phyloP scores from a whole-genome alignment of 2,888 invertebrate species.

The Mythimna loreyi region DNA sequence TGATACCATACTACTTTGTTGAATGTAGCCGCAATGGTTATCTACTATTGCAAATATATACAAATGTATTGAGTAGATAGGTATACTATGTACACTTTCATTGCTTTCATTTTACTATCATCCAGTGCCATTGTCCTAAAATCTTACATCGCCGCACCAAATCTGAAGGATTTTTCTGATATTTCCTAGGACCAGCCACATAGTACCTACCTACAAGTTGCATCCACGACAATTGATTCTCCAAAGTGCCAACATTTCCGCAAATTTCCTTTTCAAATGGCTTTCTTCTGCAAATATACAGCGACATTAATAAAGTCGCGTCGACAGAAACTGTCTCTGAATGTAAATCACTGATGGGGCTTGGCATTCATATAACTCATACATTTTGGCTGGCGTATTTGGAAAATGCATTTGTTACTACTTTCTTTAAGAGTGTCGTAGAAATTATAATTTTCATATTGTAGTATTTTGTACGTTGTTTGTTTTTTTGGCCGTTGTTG shows the following conservation, averaged over 20 bases:
- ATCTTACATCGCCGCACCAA: too few relatives aligned
- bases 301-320: slow-evolving; percentile 59
- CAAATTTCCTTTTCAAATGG: slow-evolving; percentile 55
- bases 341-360: slow-evolving; percentile 53
- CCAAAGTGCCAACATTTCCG: slow-evolving; percentile 41
- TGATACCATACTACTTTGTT: not conserved
- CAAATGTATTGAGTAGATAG: not conserved
- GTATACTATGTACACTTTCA: not conserved
- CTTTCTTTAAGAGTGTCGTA: slow-evolving; percentile 48
- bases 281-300: slow-evolving; percentile 55
- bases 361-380: slow-evolving; percentile 55
- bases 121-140: too few relatives aligned
- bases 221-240: slow-evolving; percentile 46
- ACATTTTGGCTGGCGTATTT: slow-evolving; percentile 53
- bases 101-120: not conserved
- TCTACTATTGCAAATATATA: not conserved
- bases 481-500: too few relatives aligned
- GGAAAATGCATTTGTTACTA: slow-evolving; percentile 50
- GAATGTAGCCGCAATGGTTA: not conserved
- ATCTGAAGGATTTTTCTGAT: too few relatives aligned
- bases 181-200: not conserved
- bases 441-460: slow-evolving; percentile 27
- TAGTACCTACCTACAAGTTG: slow-evolving; percentile 3
- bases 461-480: too few relatives aligned
- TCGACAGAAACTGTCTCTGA: slow-evolving; percentile 60